Evolutionary conservation across 2,797 vertebrate species (phyloP).

Genomic region (Falco berigora): DNA sequence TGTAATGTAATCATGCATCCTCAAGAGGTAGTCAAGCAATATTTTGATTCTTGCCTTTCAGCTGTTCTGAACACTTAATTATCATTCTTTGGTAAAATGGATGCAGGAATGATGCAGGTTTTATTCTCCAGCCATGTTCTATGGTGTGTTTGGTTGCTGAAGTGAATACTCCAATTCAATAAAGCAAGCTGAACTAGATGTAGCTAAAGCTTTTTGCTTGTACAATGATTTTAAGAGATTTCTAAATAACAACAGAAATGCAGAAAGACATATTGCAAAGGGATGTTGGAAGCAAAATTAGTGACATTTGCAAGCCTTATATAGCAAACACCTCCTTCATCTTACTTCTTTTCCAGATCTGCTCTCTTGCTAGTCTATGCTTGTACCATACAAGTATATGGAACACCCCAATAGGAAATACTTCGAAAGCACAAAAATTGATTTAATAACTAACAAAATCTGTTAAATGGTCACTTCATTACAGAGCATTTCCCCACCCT

Average conservation of each 20-base stretch:
- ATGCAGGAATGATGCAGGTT: neutral
- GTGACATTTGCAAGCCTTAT: constrained; percentile 25
- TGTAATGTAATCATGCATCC: neutral
- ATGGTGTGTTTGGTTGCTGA: neutral
- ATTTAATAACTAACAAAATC: constrained; percentile 51
- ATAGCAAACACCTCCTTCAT: constrained; percentile 17
- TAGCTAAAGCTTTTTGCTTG: neutral
- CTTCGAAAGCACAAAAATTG: constrained; percentile 28
- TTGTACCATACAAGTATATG: neutral
- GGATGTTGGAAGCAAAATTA: constrained; percentile 28
- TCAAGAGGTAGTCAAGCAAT: neutral
- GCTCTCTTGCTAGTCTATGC: constrained; percentile 22
- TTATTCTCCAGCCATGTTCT: neutral
- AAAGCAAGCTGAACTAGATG: neutral
- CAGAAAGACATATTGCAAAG: neutral
- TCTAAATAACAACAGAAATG: neutral
- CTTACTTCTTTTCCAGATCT: constrained; percentile 26
- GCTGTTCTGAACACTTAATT: neutral
- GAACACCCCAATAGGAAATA: neutral
- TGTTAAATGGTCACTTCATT: constrained; percentile 52
- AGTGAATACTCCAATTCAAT: neutral
- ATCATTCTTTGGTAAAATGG: neutral
- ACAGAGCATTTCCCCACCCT: constrained; percentile 9
- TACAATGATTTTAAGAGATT: neutral
- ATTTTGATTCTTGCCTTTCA: constrained; percentile 17